Conservation (phyloP, 2,797 vertebrate species). For the Ctenosaura bakeri region DNA sequence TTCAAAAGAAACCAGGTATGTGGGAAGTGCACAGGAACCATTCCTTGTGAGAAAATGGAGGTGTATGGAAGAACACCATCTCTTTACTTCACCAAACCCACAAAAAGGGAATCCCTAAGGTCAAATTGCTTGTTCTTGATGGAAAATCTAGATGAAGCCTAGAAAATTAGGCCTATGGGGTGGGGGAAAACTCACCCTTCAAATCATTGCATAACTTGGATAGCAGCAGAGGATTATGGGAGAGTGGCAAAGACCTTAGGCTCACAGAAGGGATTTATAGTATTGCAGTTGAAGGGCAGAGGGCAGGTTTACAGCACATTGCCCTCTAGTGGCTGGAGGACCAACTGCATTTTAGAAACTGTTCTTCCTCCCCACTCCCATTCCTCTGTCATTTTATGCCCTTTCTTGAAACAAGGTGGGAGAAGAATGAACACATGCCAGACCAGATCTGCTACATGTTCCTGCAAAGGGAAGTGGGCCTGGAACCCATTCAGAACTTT, state of each 20-base stretch:
- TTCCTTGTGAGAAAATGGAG: not conserved
- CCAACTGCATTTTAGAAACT: not conserved
- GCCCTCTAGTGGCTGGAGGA: not conserved
- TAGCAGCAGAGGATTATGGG: conserved; percentile 10
- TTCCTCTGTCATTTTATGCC: not conserved
- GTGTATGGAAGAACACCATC: not conserved
- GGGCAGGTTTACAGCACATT: not conserved
- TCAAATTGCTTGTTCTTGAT: not conserved
- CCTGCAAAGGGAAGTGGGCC: not conserved
- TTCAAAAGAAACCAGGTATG: not conserved
- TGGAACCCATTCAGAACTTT: conserved; percentile 10
- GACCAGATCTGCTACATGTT: not conserved
- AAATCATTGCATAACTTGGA: not conserved
- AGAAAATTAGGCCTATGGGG: not conserved
- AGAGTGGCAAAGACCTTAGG: not conserved
- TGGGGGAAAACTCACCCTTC: not conserved
- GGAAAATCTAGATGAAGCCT: not conserved
- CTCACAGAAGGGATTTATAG: too few species aligned
- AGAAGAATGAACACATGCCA: not conserved
- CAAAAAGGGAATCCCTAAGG: not conserved
- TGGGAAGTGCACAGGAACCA: not conserved
- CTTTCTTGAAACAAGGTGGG: not conserved
- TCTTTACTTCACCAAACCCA: not conserved
- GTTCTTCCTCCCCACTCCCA: too few species aligned
- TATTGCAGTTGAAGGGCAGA: not conserved